These are phyloP conservation scores for Etia nguti DNA, from an alignment of 2,113 vertebrate genomes.

Conservation along the genomic window DNA sequence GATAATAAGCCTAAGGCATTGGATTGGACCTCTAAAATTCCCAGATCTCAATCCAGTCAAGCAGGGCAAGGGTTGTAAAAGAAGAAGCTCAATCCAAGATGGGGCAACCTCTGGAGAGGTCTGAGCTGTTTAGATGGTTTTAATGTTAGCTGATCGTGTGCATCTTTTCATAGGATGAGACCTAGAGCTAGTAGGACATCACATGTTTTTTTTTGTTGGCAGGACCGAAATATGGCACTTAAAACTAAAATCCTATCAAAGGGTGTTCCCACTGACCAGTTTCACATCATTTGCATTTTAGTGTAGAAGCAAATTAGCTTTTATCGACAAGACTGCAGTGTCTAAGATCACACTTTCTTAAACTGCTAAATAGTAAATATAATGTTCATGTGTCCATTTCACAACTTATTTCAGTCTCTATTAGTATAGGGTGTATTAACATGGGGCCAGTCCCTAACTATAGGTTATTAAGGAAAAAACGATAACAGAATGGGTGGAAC, in stretches of 20 bases:
- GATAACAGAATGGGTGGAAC: conserved; percentile 50
- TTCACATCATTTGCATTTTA: not conserved
- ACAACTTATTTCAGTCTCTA: not conserved
- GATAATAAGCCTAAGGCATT: not conserved
- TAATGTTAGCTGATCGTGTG: not conserved
- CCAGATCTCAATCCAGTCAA: not conserved
- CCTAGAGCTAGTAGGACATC: not conserved
- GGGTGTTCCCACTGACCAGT: not conserved
- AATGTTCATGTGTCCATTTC: conserved; percentile 4
- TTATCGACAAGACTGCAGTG: not conserved
- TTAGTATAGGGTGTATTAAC: conserved; percentile 27
- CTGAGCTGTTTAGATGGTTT: not conserved
- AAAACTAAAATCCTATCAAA: not conserved
- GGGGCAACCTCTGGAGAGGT: not conserved
- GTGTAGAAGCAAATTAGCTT: not conserved
- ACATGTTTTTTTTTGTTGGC: not conserved
- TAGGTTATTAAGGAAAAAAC: conserved; percentile 56
- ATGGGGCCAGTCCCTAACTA: conserved; percentile 20
- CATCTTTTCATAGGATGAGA: not conserved
- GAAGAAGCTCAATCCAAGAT: not conserved
- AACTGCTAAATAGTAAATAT: conserved; percentile 5
- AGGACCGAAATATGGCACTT: not conserved
- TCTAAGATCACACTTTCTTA: not conserved
- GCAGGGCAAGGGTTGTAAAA: not conserved
- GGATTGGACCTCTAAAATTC: not conserved